Evolutionary conservation across 2,113 vertebrate genomes (phyloP).

Genomic region (Myocastor coypus): DNA sequence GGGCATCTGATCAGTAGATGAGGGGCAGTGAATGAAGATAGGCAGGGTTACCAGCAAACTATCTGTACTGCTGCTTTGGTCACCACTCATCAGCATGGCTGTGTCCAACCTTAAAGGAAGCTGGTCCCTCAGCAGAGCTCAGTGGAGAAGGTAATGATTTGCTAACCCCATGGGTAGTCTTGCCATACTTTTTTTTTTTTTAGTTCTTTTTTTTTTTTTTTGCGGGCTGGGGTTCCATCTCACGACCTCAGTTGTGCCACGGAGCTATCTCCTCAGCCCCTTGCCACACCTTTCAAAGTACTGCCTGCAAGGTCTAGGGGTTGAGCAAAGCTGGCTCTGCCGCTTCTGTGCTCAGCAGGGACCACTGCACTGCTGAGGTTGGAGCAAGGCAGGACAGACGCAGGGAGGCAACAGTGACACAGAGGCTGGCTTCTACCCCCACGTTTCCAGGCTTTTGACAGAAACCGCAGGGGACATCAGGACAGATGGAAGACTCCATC

Average conservation of each 20-base stretch:
- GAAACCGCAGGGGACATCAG: neutral
- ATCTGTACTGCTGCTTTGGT: neutral
- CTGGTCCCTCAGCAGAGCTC: neutral
- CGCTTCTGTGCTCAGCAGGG: neutral
- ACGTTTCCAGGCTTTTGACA: neutral
- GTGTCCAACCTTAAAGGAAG: neutral
- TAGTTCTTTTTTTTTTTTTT: too few species aligned
- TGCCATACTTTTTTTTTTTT: neutral
- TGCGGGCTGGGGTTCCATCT: too few species aligned
- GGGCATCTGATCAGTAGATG: neutral
- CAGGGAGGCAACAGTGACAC: neutral
- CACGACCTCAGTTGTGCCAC: too few species aligned
- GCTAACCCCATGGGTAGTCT: neutral
- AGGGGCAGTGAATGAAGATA: neutral
- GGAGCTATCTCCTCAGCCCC: too few species aligned
- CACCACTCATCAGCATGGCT: neutral
- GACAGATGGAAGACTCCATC: neutral
- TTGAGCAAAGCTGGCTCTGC: neutral
- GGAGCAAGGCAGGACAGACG: neutral
- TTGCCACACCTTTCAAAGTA: neutral
- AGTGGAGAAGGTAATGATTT: neutral
- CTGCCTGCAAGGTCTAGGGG: neutral
- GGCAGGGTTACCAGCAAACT: neutral
- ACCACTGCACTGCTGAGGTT: neutral
- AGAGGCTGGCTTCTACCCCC: neutral